A percentile compares a stretch with the other conserved stretches of the same genome.
Conservation (phyloP, 2,888 invertebrate species). For the Dasypogon diadema region DNA sequence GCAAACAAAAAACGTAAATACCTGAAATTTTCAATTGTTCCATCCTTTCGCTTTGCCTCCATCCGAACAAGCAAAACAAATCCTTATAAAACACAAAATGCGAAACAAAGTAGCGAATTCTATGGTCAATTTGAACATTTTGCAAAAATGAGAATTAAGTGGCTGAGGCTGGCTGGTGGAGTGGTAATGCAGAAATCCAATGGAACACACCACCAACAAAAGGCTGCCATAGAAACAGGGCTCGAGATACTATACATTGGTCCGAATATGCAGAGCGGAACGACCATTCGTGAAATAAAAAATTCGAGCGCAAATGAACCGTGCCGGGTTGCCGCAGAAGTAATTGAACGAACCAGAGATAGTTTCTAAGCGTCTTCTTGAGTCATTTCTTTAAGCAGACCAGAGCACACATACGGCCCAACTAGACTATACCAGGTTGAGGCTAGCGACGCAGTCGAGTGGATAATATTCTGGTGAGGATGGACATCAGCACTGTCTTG, state of each 20-base stretch:
- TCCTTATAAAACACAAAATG: too few relatives aligned
- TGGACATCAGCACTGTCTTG: neutral
- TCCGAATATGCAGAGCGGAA: conserved; percentile 49
- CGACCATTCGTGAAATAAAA: conserved; percentile 46
- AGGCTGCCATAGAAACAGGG: conserved; percentile 8
- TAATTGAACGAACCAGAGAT: conserved; percentile 32
- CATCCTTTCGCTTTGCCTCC: too few relatives aligned
- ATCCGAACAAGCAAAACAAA: too few relatives aligned
- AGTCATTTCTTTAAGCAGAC: neutral
- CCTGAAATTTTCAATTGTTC: too few relatives aligned
- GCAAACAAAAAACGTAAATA: too few relatives aligned
- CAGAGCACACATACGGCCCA: neutral
- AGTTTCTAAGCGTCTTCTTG: conserved; percentile 33
- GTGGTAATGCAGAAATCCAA: conserved; percentile 6
- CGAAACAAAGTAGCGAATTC: too few relatives aligned
- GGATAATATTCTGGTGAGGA: conserved; percentile 34
- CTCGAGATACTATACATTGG: conserved; percentile 17
- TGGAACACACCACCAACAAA: conserved; percentile 15
- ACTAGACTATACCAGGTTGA: neutral
- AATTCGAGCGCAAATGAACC: conserved; percentile 54
- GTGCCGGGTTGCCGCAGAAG: conserved; percentile 46
- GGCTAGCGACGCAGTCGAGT: conserved; percentile 20
- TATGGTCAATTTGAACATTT: conserved; percentile 11
- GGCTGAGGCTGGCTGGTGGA: conserved; percentile 2
- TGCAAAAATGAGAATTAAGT: conserved; percentile 34